Evolutionary conservation across 2,113 vertebrate species (phyloP).

Genomic region (Callospermophilus lateralis): DNA sequence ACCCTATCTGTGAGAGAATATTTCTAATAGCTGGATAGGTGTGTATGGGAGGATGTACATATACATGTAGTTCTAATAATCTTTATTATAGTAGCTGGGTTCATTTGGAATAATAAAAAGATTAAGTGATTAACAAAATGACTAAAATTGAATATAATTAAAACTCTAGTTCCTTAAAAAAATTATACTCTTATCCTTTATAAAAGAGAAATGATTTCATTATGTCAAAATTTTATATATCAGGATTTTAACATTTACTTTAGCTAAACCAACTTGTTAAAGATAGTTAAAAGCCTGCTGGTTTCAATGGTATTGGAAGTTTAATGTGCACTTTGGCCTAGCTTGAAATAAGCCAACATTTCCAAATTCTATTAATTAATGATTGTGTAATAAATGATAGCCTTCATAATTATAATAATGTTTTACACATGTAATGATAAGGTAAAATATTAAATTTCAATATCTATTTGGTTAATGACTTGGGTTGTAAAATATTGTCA

Average conservation of each 20-base stretch:
- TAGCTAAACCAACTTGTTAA: background rate
- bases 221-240: background rate
- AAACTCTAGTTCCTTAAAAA: constrained; percentile 43
- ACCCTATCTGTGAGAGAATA: background rate
- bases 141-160: constrained; percentile 20
- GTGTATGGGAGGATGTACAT: background rate
- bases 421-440: background rate
- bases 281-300: background rate
- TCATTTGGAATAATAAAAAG: constrained; percentile 35
- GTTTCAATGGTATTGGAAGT: constrained; percentile 27
- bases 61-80: background rate
- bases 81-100: background rate
- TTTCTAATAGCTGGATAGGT: constrained; percentile 15
- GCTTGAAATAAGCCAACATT: constrained; percentile 26
- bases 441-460: background rate
- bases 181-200: background rate
- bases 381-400: background rate
- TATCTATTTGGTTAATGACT: background rate
- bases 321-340: constrained; percentile 18
- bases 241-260: constrained; percentile 35
- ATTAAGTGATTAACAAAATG: constrained; percentile 8
- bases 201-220: background rate
- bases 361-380: constrained; percentile 36
- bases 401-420: constrained; percentile 29
- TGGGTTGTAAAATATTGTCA: constrained; percentile 19